Evolutionary conservation across 2,888 invertebrate genomes (phyloP), one percentile per base, ranked within the genome.

Genomic region (Seira sanloemensis): DNA sequence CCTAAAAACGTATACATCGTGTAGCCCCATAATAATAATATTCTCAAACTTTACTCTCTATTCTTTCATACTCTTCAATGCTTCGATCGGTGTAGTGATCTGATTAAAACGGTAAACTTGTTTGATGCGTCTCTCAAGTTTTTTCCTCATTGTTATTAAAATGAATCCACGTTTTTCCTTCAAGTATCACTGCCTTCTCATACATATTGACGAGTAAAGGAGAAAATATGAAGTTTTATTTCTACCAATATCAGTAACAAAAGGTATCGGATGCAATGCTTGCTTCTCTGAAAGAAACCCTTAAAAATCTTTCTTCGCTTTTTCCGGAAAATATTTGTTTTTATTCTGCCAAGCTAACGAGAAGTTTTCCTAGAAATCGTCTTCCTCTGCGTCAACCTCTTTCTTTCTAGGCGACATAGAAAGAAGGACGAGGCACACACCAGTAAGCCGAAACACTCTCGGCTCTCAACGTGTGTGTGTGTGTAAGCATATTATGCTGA

Each of bases 231-330:
- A 7, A 50, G 2, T 7, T 18, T 12, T 50, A 50, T 12, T 50
- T 2, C 50, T n/a, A n/a, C n/a, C n/a, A n/a, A n/a, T n/a, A n/a
- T n/a, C n/a, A n/a, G n/a, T n/a, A n/a, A n/a, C n/a, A n/a, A n/a
- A n/a, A n/a, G n/a, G n/a, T n/a, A n/a, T n/a, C n/a, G n/a, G n/a
- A n/a, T n/a, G 2, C 16, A 50, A 50, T 50, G 50, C 50, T 50
- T 50, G 50, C 50, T 50, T 50, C 16, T 50, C n/a, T 62, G 21
- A 26, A 25, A 73, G 54, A 74, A 74, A 80, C 68, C 74, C 80
- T 74, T 74, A 68, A 50, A 50, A 80, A 74, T n/a, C 80, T 78
- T 78, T 73, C 68, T 78, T 37, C 50, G 66, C 25, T 46, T 23
- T 69, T 18, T 68, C 62, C n/a, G 26, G 5, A 50, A 71, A 50